Percentiles rank a stretch among this genome's conserved stretches.
Evolutionary conservation across 2,113 vertebrate species (phyloP).

Genomic region (Coracopsis vasa): DNA sequence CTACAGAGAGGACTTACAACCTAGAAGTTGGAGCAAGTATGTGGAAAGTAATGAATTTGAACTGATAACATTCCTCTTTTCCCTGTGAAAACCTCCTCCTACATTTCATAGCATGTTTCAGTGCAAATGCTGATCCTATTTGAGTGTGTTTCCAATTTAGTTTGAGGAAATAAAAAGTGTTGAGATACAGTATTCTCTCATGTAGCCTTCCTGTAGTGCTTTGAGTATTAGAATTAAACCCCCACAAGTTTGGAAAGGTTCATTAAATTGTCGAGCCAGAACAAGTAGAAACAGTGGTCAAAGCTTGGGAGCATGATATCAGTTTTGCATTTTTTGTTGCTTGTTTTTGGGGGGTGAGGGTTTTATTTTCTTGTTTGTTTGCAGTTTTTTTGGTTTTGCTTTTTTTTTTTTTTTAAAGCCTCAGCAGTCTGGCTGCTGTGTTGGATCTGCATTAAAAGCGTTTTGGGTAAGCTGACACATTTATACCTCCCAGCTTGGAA

Average conservation of each 20-base stretch:
- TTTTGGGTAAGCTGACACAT: not conserved
- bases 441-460: not conserved
- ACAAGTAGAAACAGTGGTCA: not conserved
- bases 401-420: not conserved
- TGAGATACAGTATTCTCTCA: not conserved
- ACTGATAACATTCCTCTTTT: not conserved
- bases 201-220: not conserved
- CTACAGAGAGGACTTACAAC: not conserved
- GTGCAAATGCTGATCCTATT: not conserved
- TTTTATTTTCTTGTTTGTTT: not conserved
- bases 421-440: not conserved
- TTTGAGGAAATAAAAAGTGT: not conserved
- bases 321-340: not conserved
- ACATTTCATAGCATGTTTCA: not conserved
- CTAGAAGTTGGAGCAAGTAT: not conserved
- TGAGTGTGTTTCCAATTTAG: not conserved
- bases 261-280: not conserved
- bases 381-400: not conserved
- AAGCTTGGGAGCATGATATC: not conserved
- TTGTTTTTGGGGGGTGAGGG: not conserved
- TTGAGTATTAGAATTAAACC: not conserved
- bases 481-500: not conserved
- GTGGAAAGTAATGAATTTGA: not conserved
- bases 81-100: not conserved
- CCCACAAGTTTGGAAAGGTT: not conserved